Conservation (phyloP, 1,140 invertebrate genomes). For the Aricia agestis region DNA sequence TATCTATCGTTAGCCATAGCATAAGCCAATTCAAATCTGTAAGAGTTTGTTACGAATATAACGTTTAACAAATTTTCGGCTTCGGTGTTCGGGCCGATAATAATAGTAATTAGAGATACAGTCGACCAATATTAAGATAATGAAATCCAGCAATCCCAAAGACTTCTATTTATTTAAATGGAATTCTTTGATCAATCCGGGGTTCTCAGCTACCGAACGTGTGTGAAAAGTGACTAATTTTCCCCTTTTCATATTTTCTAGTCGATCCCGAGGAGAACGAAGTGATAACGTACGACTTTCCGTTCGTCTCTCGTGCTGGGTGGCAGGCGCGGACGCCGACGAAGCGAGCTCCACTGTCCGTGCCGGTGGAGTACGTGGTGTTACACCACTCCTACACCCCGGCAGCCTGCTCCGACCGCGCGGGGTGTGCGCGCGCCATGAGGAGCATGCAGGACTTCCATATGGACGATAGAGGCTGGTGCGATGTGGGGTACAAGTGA, state of each 20-base stretch:
- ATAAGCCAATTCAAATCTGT: no score
- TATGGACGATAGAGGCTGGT: slow-evolving; percentile 79
- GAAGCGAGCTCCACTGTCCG: slow-evolving; percentile 60
- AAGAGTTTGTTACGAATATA: no score
- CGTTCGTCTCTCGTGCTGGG: slow-evolving; percentile 74
- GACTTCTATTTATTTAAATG: no score
- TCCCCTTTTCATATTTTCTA: slow-evolving; percentile 20
- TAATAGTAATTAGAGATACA: no score
- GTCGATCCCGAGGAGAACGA: slow-evolving; percentile 42
- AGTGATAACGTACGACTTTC: slow-evolving; percentile 53
- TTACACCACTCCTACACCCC: slow-evolving; percentile 85
- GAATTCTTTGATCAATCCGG: no score
- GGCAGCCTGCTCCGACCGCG: slow-evolving; percentile 74
- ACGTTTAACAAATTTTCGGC: no score
- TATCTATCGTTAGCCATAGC: no score
- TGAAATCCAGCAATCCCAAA: no score
- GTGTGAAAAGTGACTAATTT: no score
- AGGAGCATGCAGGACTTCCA: slow-evolving; percentile 78
- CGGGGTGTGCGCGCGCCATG: slow-evolving; percentile 76
- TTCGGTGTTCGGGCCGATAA: no score
- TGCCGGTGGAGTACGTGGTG: slow-evolving; percentile 84
- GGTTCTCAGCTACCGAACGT: no score
- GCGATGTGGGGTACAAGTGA: slow-evolving; percentile 82
- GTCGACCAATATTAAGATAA: no score
- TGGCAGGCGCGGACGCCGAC: slow-evolving; percentile 80